A percentile compares a stretch with the other conserved stretches of the same genome.
phyloP scores from a whole-genome alignment of 2,888 invertebrate species.

The Laspeyria flexula region DNA sequence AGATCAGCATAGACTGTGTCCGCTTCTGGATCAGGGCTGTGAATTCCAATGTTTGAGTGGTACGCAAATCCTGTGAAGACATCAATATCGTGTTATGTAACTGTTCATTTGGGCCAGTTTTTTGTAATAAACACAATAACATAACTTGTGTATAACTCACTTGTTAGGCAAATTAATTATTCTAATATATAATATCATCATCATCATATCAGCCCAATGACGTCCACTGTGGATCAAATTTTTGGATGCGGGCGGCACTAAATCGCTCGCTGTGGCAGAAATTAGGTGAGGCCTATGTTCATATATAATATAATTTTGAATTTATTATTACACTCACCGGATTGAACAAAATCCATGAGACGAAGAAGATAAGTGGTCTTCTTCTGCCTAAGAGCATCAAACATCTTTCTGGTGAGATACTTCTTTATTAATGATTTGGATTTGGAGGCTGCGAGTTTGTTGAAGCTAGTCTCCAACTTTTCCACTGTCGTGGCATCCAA shows the following conservation, averaged over 20 bases:
- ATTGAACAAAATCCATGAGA: constrained; percentile 97
- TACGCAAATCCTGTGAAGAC: constrained; percentile 93
- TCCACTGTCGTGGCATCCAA: constrained; percentile 96
- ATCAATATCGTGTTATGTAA: constrained; percentile 12
- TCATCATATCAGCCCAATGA: too few species aligned
- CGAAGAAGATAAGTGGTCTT: constrained; percentile 97
- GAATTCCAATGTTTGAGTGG: constrained; percentile 98
- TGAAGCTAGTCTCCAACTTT: constrained; percentile 96
- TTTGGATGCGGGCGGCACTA: too few species aligned
- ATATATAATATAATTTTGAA: too few species aligned
- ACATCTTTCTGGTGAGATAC: constrained; percentile 95
- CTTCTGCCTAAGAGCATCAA: constrained; percentile 96
- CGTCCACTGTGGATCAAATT: too few species aligned
- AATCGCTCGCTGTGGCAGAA: too few species aligned
- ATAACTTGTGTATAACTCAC: too few species aligned
- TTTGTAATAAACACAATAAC: background rate
- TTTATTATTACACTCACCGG: constrained; percentile 88
- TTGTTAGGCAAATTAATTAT: too few species aligned
- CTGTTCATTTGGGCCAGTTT: background rate
- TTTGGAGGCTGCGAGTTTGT: constrained; percentile 94
- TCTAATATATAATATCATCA: too few species aligned
- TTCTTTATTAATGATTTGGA: constrained; percentile 99
- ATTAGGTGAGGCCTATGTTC: too few species aligned
- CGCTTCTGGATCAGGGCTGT: constrained; percentile 98
- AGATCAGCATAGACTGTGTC: constrained; percentile 96